These are phyloP conservation scores for Microtus montanus DNA, from an alignment of 2,113 vertebrate species.

Conservation along the genomic window DNA sequence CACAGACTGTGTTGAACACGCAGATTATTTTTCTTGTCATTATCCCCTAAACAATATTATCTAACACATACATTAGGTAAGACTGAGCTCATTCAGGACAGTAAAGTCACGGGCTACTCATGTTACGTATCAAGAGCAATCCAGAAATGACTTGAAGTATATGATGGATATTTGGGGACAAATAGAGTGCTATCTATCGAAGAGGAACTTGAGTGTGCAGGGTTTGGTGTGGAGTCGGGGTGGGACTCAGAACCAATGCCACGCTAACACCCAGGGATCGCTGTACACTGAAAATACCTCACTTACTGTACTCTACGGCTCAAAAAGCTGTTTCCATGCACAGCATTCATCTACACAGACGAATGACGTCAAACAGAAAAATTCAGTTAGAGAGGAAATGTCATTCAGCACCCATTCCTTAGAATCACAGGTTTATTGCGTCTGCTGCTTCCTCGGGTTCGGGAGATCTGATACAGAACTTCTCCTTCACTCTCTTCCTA, in stretches of 20 bases:
- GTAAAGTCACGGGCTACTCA: background rate
- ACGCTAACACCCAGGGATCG: background rate
- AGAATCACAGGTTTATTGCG: background rate
- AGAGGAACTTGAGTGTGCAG: background rate
- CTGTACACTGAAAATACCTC: background rate
- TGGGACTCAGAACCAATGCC: background rate
- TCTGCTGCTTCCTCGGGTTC: conserved; percentile 13
- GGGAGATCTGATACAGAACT: background rate
- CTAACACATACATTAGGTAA: background rate
- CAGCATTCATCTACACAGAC: background rate
- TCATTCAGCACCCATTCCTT: background rate
- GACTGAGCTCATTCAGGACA: background rate
- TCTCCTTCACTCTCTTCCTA: background rate
- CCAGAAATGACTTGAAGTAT: background rate
- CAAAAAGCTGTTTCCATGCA: background rate
- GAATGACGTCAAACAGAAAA: conserved; percentile 47
- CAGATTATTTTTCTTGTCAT: background rate
- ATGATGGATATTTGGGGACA: background rate
- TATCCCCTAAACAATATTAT: background rate
- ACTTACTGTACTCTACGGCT: conserved; percentile 2
- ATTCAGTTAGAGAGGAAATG: conserved; percentile 43
- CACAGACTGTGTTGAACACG: background rate
- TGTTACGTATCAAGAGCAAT: background rate
- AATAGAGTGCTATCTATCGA: background rate
- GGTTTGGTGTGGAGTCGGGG: too few relatives aligned